Evolutionary conservation across 2,113 vertebrate genomes (phyloP).

Genomic region (Diphyllodes magnificus): DNA sequence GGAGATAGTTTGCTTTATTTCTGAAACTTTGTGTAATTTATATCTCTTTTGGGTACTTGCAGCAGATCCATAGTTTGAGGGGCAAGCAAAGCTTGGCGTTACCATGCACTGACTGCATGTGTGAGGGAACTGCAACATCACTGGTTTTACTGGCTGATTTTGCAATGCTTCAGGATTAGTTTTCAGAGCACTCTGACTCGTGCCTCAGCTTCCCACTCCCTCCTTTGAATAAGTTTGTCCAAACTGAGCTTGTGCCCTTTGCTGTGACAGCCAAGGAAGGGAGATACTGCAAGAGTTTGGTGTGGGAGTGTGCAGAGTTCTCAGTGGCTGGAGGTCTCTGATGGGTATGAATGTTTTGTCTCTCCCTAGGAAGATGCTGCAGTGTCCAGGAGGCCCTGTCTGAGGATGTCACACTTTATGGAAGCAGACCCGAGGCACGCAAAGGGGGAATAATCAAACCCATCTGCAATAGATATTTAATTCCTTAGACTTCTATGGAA

Average conservation of each 20-base stretch:
- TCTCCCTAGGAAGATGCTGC: not conserved
- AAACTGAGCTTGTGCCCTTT: not conserved
- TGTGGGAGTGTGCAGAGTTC: not conserved
- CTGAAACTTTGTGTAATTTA: not conserved
- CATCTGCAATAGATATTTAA: not conserved
- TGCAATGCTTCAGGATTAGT: not conserved
- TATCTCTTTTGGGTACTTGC: not conserved
- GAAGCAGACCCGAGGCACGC: not conserved
- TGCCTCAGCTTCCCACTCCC: not conserved
- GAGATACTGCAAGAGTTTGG: not conserved
- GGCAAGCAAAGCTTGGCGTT: not conserved
- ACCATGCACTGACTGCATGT: rapidly evolving
- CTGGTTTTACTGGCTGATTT: not conserved
- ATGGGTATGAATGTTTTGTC: rapidly evolving
- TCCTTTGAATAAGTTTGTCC: not conserved
- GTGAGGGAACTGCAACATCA: not conserved
- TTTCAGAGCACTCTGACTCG: not conserved
- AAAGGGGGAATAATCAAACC: not conserved
- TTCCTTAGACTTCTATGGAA: not conserved
- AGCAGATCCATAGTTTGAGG: not conserved
- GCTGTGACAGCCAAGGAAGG: not conserved
- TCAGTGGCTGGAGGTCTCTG: not conserved
- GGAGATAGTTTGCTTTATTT: not conserved
- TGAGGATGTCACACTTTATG: not conserved
- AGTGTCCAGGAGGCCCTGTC: not conserved